Base-by-base conservation (phyloP, 2,113 vertebrate species). In the Microcebus jonahi region DNA sequence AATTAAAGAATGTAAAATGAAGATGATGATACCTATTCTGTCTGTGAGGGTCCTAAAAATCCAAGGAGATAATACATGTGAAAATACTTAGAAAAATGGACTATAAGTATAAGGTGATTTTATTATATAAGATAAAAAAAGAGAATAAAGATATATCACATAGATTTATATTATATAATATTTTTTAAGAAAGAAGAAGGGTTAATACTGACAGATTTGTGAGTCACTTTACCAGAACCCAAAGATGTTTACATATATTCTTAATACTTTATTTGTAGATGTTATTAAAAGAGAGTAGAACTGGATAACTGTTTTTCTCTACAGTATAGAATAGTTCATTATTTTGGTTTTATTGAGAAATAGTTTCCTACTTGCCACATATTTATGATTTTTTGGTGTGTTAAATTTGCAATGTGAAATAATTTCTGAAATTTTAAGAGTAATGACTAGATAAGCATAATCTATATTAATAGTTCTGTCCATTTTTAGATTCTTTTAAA, bases 261-360 rank as follows among this genome's bases (percentile, higher is more conserved):
- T 80, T 80, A 85, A 88, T 89, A 63, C 34, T 71, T 95, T 7
- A 45, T 83, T 76, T 65, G 31, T 73, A 84, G 57, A 50, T 25
- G n/a, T 82, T 68, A 68, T 53, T 55, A 59, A 1, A 88, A 27
- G 31, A 14, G 34, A 89, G 39, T 89, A 23, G 57, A 77, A 25
- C 31, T 89, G 8, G 39, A 50, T 50, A 12, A 20, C 55, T 34
- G 14, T 59, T 82, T 93, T 85, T n/a, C 12, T 67, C 61, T 90
- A 63, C 68, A 87, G 71, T 61, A 34, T 21, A 67, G 29, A 57
- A 36, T 94, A 12, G 12, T 82, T 29, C 15, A 42, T 90, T 95
- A 70, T 82, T 95, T 93, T 70, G 8, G 21, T 82, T 71, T 93
- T 76, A 34, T 87, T 93, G 23, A 90, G 50, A 91, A 71, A 55